Evolutionary conservation across 2,888 invertebrate genomes (phyloP), one percentile per base, ranked within the genome.

Genomic region (Hemicrepidius hirtus): DNA sequence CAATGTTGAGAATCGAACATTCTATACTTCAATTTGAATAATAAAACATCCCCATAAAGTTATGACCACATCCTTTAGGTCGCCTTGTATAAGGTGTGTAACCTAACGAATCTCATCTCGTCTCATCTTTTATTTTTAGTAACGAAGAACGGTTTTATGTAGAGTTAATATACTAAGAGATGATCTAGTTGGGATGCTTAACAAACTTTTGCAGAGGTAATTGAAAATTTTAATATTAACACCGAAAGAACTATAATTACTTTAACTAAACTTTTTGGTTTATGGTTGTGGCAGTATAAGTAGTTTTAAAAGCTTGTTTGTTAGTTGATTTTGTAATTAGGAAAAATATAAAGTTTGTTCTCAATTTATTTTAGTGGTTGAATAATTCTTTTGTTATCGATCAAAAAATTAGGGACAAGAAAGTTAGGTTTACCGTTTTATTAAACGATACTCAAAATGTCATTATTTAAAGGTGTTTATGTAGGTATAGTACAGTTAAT

Each of bases 151-250:
- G 32, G 13, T 28, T 55, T 55, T 55, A 55, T 28, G 16, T 20
- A 9, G 32, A 55, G 53, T 55, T 55, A 55, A 55, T 55, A 32
- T 55, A 55, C 53, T 6, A 32, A 13, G 13, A n/a, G 53, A 55
- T 55, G 32, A 55, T 55, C 53, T 10, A 55, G 18, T 55, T 55
- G 53, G 28, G 53, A 32, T 18, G 53, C 16, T 16, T 55, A 55
- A 55, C 32, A 55, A 55, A 79, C 69, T 80, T n/a, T 78, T 55
- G 72, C 68, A 59, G 71, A 75, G 73, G 76, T 80, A 78, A 80
- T 80, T 80, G 79, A 77, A 80, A 80, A 79, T 80, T 80, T 80
- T 79, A 80, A 80, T 80, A 80, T 80, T 78, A 80, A 77, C 78
- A 77, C 68, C 60, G 74, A 77, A 77, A 77, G 79, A 80, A 80